Conservation (phyloP, 1,140 invertebrate species). For the Chlorops oryzae region DNA sequence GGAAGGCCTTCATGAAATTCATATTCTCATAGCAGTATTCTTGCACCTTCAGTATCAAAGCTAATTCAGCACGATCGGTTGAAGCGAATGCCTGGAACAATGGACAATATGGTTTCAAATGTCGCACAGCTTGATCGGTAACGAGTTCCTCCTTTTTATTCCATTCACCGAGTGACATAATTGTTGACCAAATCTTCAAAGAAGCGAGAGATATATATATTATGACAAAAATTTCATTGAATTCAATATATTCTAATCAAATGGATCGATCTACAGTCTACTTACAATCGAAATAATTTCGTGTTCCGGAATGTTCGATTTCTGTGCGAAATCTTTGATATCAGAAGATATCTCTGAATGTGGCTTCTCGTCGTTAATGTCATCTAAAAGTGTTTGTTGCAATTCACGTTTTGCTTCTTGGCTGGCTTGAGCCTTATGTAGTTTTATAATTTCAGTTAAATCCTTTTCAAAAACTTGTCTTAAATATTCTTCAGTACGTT, state of each 20-base stretch:
- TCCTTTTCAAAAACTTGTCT: conserved; percentile 78
- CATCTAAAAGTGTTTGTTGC: conserved; percentile 68
- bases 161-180: conserved; percentile 94
- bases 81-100: conserved; percentile 81
- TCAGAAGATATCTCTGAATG: conserved; percentile 75
- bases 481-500: conserved; percentile 84
- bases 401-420: conserved; percentile 78
- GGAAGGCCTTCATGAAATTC: conserved; percentile 98
- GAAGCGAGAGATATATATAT: no score
- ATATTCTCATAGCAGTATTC: conserved; percentile 98
- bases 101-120: conserved; percentile 76
- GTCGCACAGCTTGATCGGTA: conserved; percentile 88
- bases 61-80: conserved; percentile 77
- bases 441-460: conserved; percentile 78
- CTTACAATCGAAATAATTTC: conserved; percentile 76
- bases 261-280: conserved; percentile 17
- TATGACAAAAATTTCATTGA: background rate
- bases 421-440: conserved; percentile 84
- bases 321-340: conserved; percentile 77
- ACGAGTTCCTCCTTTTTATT: conserved; percentile 97
- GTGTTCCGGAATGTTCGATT: conserved; percentile 78
- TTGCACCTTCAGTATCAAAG: conserved; percentile 84
- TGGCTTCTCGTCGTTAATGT: conserved; percentile 74
- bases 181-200: conserved; percentile 85
- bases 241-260: background rate